Evolutionary conservation across 2,888 invertebrate genomes (phyloP).

Genomic region (Timema cristinae): DNA sequence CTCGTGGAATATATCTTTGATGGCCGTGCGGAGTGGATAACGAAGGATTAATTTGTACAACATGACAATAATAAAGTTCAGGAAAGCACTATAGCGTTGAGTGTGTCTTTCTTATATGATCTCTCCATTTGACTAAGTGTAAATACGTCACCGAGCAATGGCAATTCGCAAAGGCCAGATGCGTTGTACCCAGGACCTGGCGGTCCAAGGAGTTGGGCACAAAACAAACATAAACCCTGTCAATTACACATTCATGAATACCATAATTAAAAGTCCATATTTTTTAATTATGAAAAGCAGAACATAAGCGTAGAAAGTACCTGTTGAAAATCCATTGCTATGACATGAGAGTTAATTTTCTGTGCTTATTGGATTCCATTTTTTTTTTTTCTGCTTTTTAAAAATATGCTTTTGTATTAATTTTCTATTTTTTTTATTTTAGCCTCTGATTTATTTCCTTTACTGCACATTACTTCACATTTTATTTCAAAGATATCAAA

Average conservation of each 20-base stretch:
- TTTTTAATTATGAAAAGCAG: not conserved
- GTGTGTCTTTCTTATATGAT: too few relatives aligned
- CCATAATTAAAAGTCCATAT: slow-evolving; percentile 7
- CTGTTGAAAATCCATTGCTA: slow-evolving; percentile 4
- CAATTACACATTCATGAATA: not conserved
- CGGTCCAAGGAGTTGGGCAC: too few relatives aligned
- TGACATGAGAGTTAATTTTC: not conserved
- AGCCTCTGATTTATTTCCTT: not conserved
- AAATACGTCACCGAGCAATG: too few relatives aligned
- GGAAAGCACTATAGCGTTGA: too few relatives aligned
- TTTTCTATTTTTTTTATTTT: not conserved
- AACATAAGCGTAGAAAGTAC: not conserved
- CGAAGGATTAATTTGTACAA: too few relatives aligned
- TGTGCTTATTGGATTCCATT: too few relatives aligned
- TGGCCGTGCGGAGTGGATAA: too few relatives aligned
- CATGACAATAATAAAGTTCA: too few relatives aligned
- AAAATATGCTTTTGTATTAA: not conserved
- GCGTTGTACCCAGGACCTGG: too few relatives aligned
- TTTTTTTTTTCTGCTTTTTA: not conserved
- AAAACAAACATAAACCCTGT: not conserved
- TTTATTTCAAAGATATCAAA: not conserved
- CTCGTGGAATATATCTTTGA: too few relatives aligned
- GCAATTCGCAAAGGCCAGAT: too few relatives aligned
- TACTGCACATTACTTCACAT: not conserved
- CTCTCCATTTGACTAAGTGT: too few relatives aligned